Conservation (phyloP, 2,797 vertebrate species). For the Eupleurogrammus muticus region DNA sequence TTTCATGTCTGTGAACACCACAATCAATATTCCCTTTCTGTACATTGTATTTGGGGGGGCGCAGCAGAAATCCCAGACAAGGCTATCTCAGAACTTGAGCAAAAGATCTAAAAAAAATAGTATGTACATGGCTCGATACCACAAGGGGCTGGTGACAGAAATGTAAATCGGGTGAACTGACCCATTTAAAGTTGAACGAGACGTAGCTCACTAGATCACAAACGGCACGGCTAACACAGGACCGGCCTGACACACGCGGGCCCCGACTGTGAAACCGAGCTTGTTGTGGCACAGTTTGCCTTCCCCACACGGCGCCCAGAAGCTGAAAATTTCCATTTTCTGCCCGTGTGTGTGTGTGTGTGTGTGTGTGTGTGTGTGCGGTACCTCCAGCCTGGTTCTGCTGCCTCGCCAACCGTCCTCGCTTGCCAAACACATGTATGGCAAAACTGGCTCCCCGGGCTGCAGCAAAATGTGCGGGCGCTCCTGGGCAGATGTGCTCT, state of each 20-base stretch:
- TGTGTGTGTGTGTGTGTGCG: no score
- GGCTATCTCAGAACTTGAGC: not conserved
- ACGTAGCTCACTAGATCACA: conserved; percentile 11
- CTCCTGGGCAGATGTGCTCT: conserved; percentile 51
- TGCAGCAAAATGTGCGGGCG: conserved; percentile 21
- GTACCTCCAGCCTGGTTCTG: conserved; percentile 44
- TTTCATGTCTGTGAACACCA: conserved; percentile 3
- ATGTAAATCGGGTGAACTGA: not conserved
- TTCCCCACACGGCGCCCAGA: conserved; percentile 36
- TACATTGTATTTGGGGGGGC: not conserved
- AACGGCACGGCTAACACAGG: conserved; percentile 21
- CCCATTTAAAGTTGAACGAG: conserved; percentile 17
- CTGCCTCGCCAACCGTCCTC: conserved; percentile 47
- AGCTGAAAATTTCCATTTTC: conserved; percentile 46
- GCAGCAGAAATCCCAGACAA: conserved; percentile 14
- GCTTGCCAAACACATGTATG: conserved; percentile 77
- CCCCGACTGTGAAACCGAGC: conserved; percentile 26
- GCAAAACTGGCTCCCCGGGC: conserved; percentile 52
- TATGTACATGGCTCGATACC: not conserved
- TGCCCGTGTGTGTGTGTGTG: conserved; percentile 36
- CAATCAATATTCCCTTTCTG: conserved; percentile 1
- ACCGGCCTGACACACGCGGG: not conserved
- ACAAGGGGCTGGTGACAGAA: not conserved
- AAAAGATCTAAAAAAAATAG: not conserved
- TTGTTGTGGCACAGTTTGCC: conserved; percentile 36